Evolutionary conservation across 2,888 invertebrate species (phyloP), one percentile per base, ranked within the genome.

Genomic region (Belgica antarctica): DNA sequence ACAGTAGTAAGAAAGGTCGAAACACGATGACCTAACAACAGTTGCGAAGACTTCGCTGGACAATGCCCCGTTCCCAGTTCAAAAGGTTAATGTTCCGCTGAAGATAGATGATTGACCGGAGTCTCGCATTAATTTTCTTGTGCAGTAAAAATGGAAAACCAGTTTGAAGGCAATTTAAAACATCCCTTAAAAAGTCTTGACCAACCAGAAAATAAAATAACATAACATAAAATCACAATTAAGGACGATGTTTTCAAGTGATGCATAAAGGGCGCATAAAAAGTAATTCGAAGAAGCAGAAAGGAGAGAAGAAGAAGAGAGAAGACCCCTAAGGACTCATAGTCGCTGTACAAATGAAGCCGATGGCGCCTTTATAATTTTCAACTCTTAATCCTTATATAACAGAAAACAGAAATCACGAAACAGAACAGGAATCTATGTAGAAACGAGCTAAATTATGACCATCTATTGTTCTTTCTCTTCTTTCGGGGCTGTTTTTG

Each of bases 341-440:
- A n/a, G n/a, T n/a, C n/a, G n/a, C n/a, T n/a, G n/a, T n/a, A n/a
- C n/a, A 68, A 68, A 68, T 68, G 68, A 68, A 28, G 68, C 68
- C 68, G 68, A 52, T 68, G 68, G 68, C 68, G 68, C 68, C 68
- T 68, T 68, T 68, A 68, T 68, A 57, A 68, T 68, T 68, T 46
- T 68, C 57, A 52, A 31, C 27, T 66, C 47, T 66, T 25, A 66
- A 47, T 47, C 65, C 65, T 66, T 66, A 47, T 28, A 63, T 25
- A 27, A 47, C 41, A 47, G 47, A 31, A 59, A 59, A 59, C 25
- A 52, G 2, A 52, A 24, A 31, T 19, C 25, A 7, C 8, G 46
- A 28, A 65, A n/a, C 46, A 47, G 19, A 68, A 68, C 22, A 22
- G 28, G 28, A 62, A 25, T 22, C 24, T 41, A 66, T n/a, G 24